Conservation (phyloP, 1,140 invertebrate species). For the Coptotermes formosanus region DNA sequence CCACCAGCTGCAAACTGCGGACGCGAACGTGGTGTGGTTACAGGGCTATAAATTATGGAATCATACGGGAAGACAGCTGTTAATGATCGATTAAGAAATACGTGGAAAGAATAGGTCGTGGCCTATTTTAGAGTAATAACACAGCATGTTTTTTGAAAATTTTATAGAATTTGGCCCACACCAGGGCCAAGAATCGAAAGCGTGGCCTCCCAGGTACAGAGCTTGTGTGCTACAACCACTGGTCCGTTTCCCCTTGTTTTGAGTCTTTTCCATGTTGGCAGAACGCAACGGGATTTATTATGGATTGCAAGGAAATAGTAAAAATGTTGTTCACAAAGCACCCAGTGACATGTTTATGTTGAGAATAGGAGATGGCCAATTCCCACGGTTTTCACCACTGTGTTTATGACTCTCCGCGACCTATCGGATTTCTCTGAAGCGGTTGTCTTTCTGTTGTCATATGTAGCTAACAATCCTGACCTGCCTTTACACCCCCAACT, state of each 20-base stretch:
- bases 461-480: slow-evolving; percentile 8
- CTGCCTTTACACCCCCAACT: slow-evolving; percentile 7
- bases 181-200: no score
- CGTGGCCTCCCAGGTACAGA: no score
- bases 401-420: not conserved
- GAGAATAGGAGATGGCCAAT: not conserved
- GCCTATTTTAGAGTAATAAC: no score
- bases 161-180: no score
- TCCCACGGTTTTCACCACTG: not conserved
- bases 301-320: not conserved
- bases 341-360: not conserved
- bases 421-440: not conserved
- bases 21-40: no score
- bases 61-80: no score
- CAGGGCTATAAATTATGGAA: no score
- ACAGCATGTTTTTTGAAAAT: no score
- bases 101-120: no score
- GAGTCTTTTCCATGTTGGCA: not conserved
- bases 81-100: no score
- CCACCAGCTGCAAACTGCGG: no score
- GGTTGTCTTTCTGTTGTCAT: not conserved
- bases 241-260: not conserved
- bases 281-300: not conserved
- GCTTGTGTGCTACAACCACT: no score
- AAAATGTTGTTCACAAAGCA: not conserved